A percentile compares a stretch with the other conserved stretches of the same genome.
phyloP scores from a whole-genome alignment of 92 coral and sea anemone genomes.

The Zoanthus gigantus region DNA sequence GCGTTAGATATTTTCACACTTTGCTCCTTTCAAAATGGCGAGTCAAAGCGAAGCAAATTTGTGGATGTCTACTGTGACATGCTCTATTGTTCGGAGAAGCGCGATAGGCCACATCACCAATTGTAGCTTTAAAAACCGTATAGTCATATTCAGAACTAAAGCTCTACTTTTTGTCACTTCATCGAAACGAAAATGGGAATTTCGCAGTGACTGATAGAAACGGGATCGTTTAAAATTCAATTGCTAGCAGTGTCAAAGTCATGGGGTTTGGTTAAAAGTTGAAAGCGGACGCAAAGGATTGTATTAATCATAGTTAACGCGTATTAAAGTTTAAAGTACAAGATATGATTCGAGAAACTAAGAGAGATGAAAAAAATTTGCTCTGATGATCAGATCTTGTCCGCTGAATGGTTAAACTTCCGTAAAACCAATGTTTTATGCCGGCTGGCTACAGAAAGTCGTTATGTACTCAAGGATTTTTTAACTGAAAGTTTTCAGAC shows the following conservation, averaged over 20 bases:
- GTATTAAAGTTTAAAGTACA: constrained; percentile 2
- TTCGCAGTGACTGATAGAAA: not conserved
- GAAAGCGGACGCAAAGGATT: constrained; percentile 2
- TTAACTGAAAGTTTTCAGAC: not conserved
- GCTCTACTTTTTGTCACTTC: not conserved
- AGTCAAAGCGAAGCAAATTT: no score
- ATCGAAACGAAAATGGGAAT: not conserved
- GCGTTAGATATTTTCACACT: no score
- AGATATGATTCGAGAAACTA: not conserved
- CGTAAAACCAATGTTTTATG: constrained; percentile 27
- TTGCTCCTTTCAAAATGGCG: no score
- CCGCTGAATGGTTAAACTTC: not conserved
- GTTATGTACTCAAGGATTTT: constrained; percentile 20
- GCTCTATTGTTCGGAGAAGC: no score
- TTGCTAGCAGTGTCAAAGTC: not conserved
- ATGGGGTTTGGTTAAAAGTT: constrained; percentile 6
- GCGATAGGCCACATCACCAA: no score
- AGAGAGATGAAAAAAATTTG: not conserved
- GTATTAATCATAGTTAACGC: not conserved
- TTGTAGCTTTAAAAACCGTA: no score
- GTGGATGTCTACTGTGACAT: no score
- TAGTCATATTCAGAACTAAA: no score
- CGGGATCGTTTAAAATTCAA: not conserved
- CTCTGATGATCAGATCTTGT: not conserved
- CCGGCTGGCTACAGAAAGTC: constrained; percentile 30